Evolutionary conservation across 2,888 invertebrate species (phyloP).

Genomic region (Sinopyrophorus schimmeli): DNA sequence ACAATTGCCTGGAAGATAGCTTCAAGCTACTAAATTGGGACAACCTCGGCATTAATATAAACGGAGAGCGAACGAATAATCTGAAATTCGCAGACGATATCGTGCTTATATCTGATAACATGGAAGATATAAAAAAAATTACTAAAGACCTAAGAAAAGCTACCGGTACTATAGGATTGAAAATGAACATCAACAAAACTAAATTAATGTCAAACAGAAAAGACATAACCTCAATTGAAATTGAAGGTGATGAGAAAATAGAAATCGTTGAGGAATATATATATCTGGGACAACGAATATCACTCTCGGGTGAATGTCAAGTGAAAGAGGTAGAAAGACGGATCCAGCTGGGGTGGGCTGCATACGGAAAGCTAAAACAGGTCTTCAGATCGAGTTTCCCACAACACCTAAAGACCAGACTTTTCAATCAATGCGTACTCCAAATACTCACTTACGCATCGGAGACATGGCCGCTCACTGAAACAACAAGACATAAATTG

Average conservation of each 20-base stretch:
- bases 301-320: neutral
- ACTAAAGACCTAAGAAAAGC: no score
- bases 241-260: no score
- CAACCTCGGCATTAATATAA: neutral
- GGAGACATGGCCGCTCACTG: neutral
- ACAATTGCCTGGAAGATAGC: neutral
- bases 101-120: neutral
- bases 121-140: slow-evolving; percentile 1
- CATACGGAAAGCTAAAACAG: neutral
- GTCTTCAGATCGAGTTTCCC: neutral
- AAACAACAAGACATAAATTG: neutral
- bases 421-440: slow-evolving; percentile 1
- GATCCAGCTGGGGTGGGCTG: neutral
- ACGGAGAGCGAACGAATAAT: neutral
- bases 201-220: no score
- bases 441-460: neutral
- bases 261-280: neutral
- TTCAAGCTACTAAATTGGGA: neutral
- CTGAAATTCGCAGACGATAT: neutral
- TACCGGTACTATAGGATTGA: no score
- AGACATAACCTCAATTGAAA: no score
- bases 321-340: neutral
- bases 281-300: neutral
- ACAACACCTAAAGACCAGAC: neutral
- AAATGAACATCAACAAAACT: no score